Conservation (phyloP, 2,113 vertebrate species). For the Rhizomys pruinosus region DNA sequence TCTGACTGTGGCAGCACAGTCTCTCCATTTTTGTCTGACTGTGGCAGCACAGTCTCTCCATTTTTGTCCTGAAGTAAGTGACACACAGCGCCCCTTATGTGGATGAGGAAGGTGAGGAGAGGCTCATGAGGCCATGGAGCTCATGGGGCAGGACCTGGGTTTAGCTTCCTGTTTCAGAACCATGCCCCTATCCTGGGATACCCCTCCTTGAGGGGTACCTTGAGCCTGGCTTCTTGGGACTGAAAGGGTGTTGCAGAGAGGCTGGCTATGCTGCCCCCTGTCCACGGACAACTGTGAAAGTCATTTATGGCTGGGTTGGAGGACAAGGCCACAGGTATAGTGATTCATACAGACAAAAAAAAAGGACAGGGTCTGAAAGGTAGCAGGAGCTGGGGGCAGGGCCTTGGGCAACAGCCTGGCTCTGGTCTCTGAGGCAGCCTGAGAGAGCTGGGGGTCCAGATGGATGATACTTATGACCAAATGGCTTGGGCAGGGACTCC, state of each 20-base stretch:
- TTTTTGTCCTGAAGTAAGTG: neutral
- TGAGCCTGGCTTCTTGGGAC: neutral
- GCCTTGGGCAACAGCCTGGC: neutral
- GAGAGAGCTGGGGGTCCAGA: conserved; percentile 53
- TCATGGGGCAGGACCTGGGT: accelerated
- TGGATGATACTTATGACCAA: neutral
- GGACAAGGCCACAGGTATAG: neutral
- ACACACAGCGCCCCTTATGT: accelerated
- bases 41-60: neutral
- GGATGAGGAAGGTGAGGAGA: neutral
- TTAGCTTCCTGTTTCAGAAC: neutral
- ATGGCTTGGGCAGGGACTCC: neutral
- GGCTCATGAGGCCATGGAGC: accelerated
- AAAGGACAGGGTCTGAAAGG: too few relatives aligned
- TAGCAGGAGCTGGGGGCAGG: neutral
- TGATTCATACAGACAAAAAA: neutral
- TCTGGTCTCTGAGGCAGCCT: neutral
- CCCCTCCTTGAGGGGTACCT: neutral
- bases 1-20: neutral
- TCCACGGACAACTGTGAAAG: neutral
- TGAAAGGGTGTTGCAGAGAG: neutral
- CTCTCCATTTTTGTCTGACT: neutral
- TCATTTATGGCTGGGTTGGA: neutral
- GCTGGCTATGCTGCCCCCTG: neutral
- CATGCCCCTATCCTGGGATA: accelerated